These are phyloP conservation scores for Holothuria scabra DNA, from an alignment of 53 echinoderm and acorn worm genomes.

Conservation along the genomic window DNA sequence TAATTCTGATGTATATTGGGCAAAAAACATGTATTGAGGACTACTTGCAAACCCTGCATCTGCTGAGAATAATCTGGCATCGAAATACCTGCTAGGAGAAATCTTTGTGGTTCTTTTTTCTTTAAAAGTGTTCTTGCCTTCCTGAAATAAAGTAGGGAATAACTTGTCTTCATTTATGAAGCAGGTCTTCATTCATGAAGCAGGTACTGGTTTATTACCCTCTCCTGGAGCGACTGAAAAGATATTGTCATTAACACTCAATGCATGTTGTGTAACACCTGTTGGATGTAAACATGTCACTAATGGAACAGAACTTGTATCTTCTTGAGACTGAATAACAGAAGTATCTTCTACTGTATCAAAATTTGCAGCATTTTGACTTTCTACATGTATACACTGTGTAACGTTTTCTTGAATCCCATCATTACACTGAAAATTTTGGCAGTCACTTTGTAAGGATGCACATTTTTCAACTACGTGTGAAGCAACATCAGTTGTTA, in stretches of 20 bases:
- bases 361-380: not conserved
- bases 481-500: too few species aligned
- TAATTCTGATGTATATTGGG: slow-evolving; percentile 73
- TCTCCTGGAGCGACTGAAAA: slow-evolving; percentile 70
- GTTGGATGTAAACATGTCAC: slow-evolving; percentile 62
- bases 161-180: slow-evolving; percentile 59
- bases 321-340: too few species aligned
- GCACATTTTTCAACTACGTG: too few species aligned
- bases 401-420: not conserved
- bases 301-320: slow-evolving; percentile 24
- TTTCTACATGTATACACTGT: not conserved
- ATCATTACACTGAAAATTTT: too few species aligned
- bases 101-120: slow-evolving; percentile 57
- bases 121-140: slow-evolving; percentile 63
- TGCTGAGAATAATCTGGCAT: slow-evolving; percentile 61
- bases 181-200: too few species aligned
- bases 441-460: too few species aligned
- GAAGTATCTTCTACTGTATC: not conserved
- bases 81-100: slow-evolving; percentile 70
- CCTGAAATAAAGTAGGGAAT: slow-evolving; percentile 73
- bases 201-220: slow-evolving; percentile 64
- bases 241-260: slow-evolving; percentile 55
- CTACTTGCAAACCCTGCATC: slow-evolving; percentile 73
- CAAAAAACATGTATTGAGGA: slow-evolving; percentile 75
- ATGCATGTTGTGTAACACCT: slow-evolving; percentile 53